Evolutionary conservation across 2,797 vertebrate species (phyloP).

Genomic region (Chelidonichthys spinosus): DNA sequence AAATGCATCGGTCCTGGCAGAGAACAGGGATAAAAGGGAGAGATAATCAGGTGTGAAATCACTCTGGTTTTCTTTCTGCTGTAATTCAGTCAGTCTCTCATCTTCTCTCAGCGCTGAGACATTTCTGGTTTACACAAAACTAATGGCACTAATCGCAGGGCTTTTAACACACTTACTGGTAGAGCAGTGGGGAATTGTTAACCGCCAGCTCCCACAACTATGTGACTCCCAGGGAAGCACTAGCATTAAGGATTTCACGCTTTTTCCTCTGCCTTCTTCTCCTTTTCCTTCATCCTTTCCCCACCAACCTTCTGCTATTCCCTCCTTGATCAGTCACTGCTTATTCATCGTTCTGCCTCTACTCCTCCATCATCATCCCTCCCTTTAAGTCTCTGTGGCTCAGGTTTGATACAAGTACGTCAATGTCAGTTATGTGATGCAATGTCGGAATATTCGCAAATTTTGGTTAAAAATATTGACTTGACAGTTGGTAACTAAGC

Average conservation of each 20-base stretch:
- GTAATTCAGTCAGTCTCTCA: slow-evolving; percentile 37
- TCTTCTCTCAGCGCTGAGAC: slow-evolving; percentile 8
- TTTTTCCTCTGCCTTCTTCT: slow-evolving; percentile 15
- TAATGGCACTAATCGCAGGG: slow-evolving; percentile 36
- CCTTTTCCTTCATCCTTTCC: background rate
- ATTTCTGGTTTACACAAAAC: slow-evolving; percentile 52
- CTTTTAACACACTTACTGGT: slow-evolving; percentile 27
- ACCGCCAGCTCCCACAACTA: slow-evolving; percentile 15
- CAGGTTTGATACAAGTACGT: background rate
- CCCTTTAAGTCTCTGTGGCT: background rate
- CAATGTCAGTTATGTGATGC: background rate
- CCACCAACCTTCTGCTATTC: slow-evolving; percentile 3
- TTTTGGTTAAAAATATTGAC: slow-evolving; percentile 31
- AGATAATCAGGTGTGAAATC: slow-evolving; percentile 70
- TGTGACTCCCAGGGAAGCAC: slow-evolving; percentile 9
- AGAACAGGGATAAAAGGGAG: slow-evolving; percentile 34
- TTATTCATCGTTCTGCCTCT: background rate
- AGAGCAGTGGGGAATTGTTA: slow-evolving; percentile 22
- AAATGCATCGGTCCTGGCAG: slow-evolving; percentile 53
- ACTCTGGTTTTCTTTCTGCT: slow-evolving; percentile 38
- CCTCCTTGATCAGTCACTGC: slow-evolving; percentile 12
- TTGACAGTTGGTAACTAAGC: slow-evolving; percentile 54
- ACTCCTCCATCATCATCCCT: background rate
- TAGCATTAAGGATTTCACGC: slow-evolving; percentile 15
- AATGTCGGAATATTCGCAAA: background rate